A percentile compares a stretch with the other conserved stretches of the same genome.
These are phyloP conservation scores for Craseonycteris thonglongyai DNA, from an alignment of 2,113 vertebrate species.

Conservation along the genomic window DNA sequence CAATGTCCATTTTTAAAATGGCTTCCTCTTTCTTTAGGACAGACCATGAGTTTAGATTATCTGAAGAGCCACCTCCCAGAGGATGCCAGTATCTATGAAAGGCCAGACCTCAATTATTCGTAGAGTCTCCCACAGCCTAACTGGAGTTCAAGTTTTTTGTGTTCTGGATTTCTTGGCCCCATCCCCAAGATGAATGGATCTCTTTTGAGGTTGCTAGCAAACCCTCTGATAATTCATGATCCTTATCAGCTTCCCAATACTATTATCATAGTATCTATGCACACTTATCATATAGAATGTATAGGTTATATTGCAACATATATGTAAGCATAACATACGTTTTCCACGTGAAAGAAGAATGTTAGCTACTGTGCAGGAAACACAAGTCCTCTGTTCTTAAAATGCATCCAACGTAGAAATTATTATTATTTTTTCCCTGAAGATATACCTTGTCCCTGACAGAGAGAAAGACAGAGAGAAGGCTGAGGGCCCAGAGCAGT, in stretches of 20 bases:
- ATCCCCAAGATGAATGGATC: background rate
- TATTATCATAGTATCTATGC: background rate
- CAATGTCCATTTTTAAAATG: background rate
- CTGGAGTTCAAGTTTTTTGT: background rate
- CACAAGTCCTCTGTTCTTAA: background rate
- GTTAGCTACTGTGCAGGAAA: background rate
- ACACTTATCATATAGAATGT: background rate
- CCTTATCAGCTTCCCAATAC: background rate
- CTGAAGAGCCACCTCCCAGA: fast-evolving
- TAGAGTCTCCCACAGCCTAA: background rate
- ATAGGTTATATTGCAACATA: no score
- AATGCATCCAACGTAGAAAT: background rate
- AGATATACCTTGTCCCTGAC: no score
- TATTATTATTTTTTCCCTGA: no score
- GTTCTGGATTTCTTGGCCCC: background rate
- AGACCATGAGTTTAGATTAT: background rate
- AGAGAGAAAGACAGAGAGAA: no score
- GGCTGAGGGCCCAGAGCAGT: no score
- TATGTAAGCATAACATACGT: no score
- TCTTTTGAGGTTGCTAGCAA: background rate
- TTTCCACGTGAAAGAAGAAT: background rate
- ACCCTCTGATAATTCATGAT: background rate
- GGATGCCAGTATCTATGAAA: background rate
- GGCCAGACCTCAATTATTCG: background rate
- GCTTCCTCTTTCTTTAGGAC: background rate